Evolutionary conservation across 1,140 invertebrate genomes (phyloP), one percentile per base, ranked within the genome.

Genomic region (Panagrolaimus sp.): DNA sequence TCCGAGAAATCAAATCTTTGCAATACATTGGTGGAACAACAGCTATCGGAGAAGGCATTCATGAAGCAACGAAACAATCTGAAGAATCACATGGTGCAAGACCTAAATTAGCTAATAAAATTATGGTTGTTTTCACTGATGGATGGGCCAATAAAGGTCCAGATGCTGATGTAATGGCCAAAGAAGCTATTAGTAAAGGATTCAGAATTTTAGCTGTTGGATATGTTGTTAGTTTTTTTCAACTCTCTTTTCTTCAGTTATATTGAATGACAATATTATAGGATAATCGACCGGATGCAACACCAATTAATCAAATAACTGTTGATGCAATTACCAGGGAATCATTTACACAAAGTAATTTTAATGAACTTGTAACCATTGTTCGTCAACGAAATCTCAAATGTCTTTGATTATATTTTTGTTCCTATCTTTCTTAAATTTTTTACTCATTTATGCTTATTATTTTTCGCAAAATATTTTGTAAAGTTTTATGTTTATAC

Each of bases 11-110:
- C 21, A 32, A 69, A 32, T 43, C 72, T 10, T n/a, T 73, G 26
- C 76, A 81, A 43, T 80, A 76, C 45, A 74, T 69, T 38, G 79
- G 79, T 24, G 79, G 79, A 67, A 76, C 80, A n/a, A 81, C 79
- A 43, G 74, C 79, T 43, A 45, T 82, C 48, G 79, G 78, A 15
- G 72, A 75, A 52, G 79, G 79, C 12, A 81, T 81, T 68, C 64
- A 77, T 14, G 69, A 76, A 65, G 79, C 64, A 12, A 44, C 73
- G 7, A 81, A 82, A 63, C 77, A 78, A 68, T 65, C 69, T 15
- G 70, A 71, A 26, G 71, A 76, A 63, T 48, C 55, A 47, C 66
- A 78, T 24, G 80, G 79, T 15, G 79, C 73, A 7, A 63, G 79
- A 46, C 79, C 80, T 7, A 71, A 71, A 63, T 67, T 81, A 21